Conservation (phyloP, 2,888 invertebrate genomes). For the Miltochrista miniata region DNA sequence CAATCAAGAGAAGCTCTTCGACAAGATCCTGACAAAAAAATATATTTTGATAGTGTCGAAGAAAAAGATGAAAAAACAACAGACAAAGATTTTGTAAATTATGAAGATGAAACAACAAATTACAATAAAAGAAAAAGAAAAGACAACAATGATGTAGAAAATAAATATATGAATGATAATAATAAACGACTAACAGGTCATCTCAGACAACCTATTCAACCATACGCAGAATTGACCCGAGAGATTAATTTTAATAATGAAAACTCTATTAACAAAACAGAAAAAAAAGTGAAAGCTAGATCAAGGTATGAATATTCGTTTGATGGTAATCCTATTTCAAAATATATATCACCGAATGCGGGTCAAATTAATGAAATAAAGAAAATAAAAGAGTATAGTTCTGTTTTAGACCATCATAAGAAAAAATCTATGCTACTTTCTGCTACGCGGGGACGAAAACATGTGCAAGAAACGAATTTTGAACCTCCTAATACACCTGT, state of each 20-base stretch:
- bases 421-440: constrained; percentile 50
- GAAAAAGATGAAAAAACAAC: neutral
- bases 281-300: neutral
- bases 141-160: neutral
- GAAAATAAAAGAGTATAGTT: constrained; percentile 34
- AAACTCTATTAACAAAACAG: neutral
- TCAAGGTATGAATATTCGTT: neutral
- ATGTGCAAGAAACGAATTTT: neutral
- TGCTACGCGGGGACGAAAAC: constrained; percentile 44
- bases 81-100: neutral
- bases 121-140: neutral
- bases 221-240: neutral
- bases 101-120: constrained; percentile 1
- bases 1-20: too few species aligned
- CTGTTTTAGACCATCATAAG: constrained; percentile 50
- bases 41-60: too few species aligned
- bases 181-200: neutral
- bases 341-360: neutral
- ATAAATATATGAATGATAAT: neutral
- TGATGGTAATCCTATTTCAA: neutral
- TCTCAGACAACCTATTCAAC: neutral
- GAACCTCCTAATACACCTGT: neutral
- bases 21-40: too few species aligned
- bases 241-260: neutral
- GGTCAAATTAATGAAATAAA: neutral